Conservation (phyloP, 1,140 invertebrate genomes). For the Daktulosphaira vitifoliae region DNA sequence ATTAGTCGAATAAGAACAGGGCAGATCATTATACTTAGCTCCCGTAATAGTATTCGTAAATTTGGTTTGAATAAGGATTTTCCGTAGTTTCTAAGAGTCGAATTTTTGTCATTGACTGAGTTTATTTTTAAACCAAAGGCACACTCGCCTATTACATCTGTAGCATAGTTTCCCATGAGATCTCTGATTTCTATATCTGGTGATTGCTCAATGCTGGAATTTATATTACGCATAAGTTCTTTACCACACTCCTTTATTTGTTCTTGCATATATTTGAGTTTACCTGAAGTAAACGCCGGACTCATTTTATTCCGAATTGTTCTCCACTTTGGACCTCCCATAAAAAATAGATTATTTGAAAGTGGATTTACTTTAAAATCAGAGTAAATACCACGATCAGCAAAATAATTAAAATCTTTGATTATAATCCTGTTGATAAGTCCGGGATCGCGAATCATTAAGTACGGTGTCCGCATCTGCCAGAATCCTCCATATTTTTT, state of each 20-base stretch:
- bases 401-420: constrained; percentile 46
- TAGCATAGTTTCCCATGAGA: not conserved
- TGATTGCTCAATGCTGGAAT: not conserved
- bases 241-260: constrained; percentile 42
- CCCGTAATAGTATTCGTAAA: not conserved
- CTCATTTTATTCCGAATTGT: constrained; percentile 48
- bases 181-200: not conserved
- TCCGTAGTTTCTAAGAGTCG: not conserved
- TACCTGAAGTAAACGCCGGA: constrained; percentile 50
- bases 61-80: not conserved
- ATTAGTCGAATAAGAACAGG: not conserved
- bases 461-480: constrained; percentile 16
- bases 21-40: not conserved
- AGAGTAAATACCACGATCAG: constrained; percentile 41
- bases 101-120: not conserved
- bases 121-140: not conserved
- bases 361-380: not conserved
- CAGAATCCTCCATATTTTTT: constrained; percentile 13
- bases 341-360: not conserved
- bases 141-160: not conserved
- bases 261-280: constrained; percentile 50
- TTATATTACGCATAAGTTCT: not conserved
- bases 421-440: constrained; percentile 44
- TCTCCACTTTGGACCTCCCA: constrained; percentile 45
- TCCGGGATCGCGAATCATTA: constrained; percentile 24